Evolutionary conservation across 2,888 invertebrate genomes (phyloP).

Genomic region (Tetragonisca angustula): DNA sequence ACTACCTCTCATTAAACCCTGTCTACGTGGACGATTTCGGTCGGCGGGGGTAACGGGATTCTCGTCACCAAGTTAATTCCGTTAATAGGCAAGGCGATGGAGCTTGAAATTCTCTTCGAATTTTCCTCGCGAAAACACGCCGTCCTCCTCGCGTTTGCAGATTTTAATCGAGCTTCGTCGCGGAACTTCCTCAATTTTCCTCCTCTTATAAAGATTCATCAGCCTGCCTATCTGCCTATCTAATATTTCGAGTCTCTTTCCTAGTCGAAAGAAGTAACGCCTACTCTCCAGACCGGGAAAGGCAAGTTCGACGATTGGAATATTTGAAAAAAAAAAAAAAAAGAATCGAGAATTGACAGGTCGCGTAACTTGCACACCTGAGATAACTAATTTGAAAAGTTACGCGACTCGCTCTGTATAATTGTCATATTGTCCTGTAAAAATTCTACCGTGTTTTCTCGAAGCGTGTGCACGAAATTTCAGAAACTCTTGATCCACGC

Average conservation of each 20-base stretch:
- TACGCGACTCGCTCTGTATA: too few relatives aligned
- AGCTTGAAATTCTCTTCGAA: conserved; percentile 24
- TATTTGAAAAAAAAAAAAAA: too few relatives aligned
- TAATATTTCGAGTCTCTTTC: background rate
- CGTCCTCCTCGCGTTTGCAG: background rate
- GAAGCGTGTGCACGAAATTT: too few relatives aligned
- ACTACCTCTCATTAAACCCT: conserved; percentile 47
- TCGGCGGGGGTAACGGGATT: conserved; percentile 19
- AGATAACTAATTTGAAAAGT: too few relatives aligned
- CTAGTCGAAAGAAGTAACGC: background rate
- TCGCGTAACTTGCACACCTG: too few relatives aligned
- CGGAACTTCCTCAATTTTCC: background rate
- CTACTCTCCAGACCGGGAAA: too few relatives aligned
- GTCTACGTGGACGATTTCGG: conserved; percentile 28
- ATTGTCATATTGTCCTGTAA: too few relatives aligned
- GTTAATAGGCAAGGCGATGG: conserved; percentile 34
- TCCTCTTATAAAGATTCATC: background rate
- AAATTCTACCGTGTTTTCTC: too few relatives aligned
- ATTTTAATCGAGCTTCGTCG: background rate
- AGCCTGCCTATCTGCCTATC: background rate
- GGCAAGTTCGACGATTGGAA: too few relatives aligned
- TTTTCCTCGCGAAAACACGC: conserved; percentile 2
- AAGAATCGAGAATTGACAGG: too few relatives aligned
- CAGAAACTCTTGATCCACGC: too few relatives aligned
- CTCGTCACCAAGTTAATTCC: conserved; percentile 34